Conservation (phyloP, 1,140 invertebrate species). For the Sarcophaga peregrina region DNA sequence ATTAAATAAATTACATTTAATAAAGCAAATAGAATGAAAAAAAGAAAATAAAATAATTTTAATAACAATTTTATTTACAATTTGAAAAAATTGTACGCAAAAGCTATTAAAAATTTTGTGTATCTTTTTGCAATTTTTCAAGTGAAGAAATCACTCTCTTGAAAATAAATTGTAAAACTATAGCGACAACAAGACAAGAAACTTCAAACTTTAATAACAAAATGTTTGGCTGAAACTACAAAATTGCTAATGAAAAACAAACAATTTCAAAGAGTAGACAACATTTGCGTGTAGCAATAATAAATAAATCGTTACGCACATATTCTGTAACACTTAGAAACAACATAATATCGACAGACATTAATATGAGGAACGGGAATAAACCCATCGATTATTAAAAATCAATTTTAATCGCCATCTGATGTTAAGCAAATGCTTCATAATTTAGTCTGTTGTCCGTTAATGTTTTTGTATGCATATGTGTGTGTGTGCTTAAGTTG, state of each 20-base stretch:
- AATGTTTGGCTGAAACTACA: not conserved
- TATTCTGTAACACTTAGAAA: not conserved
- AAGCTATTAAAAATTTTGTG: not conserved
- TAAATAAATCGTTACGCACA: conserved; percentile 1
- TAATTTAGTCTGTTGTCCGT: not conserved
- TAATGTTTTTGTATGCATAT: not conserved
- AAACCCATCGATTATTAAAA: no score
- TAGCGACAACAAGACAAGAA: conserved; percentile 6
- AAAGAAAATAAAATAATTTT: no score
- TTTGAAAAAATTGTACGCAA: not conserved
- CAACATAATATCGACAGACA: no score
- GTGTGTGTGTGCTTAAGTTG: not conserved
- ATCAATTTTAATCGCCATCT: no score
- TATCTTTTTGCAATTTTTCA: not conserved
- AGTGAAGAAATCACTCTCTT: not conserved
- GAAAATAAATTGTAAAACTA: conserved; percentile 13
- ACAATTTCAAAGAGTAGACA: not conserved
- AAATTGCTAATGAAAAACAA: not conserved
- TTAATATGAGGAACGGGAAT: no score
- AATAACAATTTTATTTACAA: not conserved
- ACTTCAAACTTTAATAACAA: not conserved
- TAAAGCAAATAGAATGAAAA: not conserved
- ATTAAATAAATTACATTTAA: conserved; percentile 21
- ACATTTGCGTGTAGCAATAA: not conserved
- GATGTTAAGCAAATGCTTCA: not conserved